Evolutionary conservation across 2,888 invertebrate species (phyloP), one percentile per base, ranked within the genome.

Genomic region (Trachelus stipa): DNA sequence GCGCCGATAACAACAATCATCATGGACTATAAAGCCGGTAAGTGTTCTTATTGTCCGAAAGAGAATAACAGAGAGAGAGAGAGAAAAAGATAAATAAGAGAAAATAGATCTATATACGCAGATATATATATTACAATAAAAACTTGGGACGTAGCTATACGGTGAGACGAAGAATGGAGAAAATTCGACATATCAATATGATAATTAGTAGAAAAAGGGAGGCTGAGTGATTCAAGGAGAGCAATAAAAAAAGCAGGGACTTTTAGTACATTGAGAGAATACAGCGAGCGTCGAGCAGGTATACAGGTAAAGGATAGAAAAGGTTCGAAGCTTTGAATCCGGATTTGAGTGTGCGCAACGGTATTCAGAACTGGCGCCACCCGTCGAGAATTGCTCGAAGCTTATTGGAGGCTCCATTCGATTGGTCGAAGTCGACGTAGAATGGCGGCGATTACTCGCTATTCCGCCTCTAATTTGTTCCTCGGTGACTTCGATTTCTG

Each of bases 361-460:
- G 71, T 40, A 76, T 68, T 74, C 78, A 40, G 68, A 37, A n/a
- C 75, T 75, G 75, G 75, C 75, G 75, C 75, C 75, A 75, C 75
- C 75, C 75, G 75, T 75, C 68, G 75, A 75, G 79, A 79, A 74
- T 73, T 31, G 74, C 79, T 79, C 79, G 68, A 79, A 79, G 79
- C 79, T 79, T 76, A 79, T 79, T 79, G 79, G 79, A 79, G 79
- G 76, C 73, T 73, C 30, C 40, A 33, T 79, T 68, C 40, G 76
- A 79, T 79, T 79, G 79, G 79, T 35, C 76, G 33, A 34, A 12
- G 35, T 9, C 23, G 33, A 30, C 37, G 35, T 73, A 76, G 79
- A 69, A 79, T 79, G 79, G 79, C 79, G 76, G 79, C 74, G 74
- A 74, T 71, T 71, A 71, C 71, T 12, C 71, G 71, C 71, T 33